phyloP scores from a whole-genome alignment of 2,888 invertebrate genomes.

The Heliconius cydno region DNA sequence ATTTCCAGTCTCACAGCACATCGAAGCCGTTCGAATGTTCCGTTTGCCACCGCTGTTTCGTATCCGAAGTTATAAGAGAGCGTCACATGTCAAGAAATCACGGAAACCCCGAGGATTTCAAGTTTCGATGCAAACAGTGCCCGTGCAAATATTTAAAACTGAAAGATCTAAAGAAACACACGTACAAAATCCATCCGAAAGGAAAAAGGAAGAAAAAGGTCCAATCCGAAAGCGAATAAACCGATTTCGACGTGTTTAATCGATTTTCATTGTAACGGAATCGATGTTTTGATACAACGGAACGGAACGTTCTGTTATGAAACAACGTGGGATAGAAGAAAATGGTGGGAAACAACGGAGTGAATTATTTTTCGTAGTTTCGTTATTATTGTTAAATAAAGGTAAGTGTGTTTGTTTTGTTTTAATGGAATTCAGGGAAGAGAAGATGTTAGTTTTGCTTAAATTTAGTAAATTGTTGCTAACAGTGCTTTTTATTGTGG shows the following conservation, averaged over 20 bases:
- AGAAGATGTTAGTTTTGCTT: background rate
- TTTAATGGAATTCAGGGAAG: background rate
- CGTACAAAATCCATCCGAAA: constrained; percentile 68
- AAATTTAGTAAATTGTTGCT: background rate
- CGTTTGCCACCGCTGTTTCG: constrained; percentile 69
- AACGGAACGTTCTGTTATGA: background rate
- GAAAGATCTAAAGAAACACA: constrained; percentile 69
- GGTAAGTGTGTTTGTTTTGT: constrained; percentile 18
- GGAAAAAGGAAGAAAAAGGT: constrained; percentile 55
- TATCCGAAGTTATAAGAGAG: constrained; percentile 63
- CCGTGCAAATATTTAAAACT: constrained; percentile 65
- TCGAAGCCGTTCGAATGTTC: constrained; percentile 67
- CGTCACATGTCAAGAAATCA: constrained; percentile 65
- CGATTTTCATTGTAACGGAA: constrained; percentile 15
- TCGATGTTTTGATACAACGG: background rate
- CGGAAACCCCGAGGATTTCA: constrained; percentile 63
- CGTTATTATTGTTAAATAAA: background rate
- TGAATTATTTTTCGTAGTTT: background rate
- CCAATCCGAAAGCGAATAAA: constrained; percentile 40
- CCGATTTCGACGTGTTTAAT: background rate
- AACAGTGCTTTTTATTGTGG: constrained; percentile 1
- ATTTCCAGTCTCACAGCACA: constrained; percentile 68
- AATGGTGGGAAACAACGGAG: background rate
- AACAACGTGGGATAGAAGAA: background rate
- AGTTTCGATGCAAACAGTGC: constrained; percentile 64